These are phyloP conservation scores for Telenomus remus DNA, from an alignment of 1,140 invertebrate genomes.

Conservation along the genomic window DNA sequence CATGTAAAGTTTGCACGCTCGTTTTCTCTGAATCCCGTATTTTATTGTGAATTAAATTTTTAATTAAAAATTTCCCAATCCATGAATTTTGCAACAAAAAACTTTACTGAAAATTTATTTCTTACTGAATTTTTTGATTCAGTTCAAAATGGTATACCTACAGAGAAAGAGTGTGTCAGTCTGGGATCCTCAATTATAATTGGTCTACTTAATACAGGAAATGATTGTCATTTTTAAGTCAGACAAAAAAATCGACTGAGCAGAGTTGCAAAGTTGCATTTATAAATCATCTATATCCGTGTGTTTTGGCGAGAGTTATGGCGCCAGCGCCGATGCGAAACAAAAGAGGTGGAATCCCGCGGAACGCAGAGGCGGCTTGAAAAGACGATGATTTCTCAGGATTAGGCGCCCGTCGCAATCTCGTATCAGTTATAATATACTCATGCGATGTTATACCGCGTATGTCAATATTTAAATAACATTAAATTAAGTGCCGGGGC, in stretches of 20 bases:
- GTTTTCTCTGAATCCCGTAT: too few species aligned
- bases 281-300: conserved; percentile 25
- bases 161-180: too few species aligned
- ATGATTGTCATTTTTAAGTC: conserved; percentile 21
- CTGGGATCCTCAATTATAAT: conserved; percentile 11
- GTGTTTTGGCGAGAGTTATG: conserved; percentile 23
- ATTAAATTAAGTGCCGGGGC: conserved; percentile 4
- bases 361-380: neutral
- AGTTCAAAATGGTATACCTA: too few species aligned
- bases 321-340: conserved; percentile 24
- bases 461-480: conserved; percentile 21
- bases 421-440: too few species aligned
- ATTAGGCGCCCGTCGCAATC: conserved; percentile 3
- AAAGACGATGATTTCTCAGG: conserved; percentile 26
- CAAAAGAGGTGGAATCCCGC: conserved; percentile 35
- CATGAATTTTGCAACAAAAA: too few species aligned
- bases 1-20: too few species aligned
- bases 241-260: conserved; percentile 7
- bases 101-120: too few species aligned
- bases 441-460: conserved; percentile 3
- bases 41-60: too few species aligned
- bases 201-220: conserved; percentile 34
- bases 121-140: too few species aligned
- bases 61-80: too few species aligned
- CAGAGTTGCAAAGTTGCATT: conserved; percentile 20